A percentile compares a stretch with the other conserved stretches of the same genome.
These are phyloP conservation scores for Drosophila mimica DNA, from an alignment of 2,888 invertebrate genomes.

Conservation along the genomic window DNA sequence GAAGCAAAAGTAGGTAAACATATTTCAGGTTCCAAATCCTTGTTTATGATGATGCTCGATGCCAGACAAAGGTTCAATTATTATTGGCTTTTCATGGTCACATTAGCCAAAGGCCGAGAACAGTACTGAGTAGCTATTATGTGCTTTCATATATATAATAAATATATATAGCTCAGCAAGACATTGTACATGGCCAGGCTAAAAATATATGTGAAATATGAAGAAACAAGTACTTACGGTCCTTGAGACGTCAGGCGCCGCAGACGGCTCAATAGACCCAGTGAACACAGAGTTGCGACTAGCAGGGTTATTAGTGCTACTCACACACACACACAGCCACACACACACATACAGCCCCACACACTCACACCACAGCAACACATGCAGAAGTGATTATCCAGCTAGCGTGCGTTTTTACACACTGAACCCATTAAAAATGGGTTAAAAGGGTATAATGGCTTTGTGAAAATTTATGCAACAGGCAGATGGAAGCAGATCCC, in stretches of 20 bases:
- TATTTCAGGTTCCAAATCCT: slow-evolving; percentile 29
- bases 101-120: slow-evolving; percentile 42
- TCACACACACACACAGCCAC: neutral
- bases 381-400: slow-evolving; percentile 35
- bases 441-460: too few species aligned
- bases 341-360: neutral
- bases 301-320: slow-evolving; percentile 56
- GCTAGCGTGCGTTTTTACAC: slow-evolving; percentile 20
- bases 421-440: too few species aligned
- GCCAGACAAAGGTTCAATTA: slow-evolving; percentile 66
- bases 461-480: too few species aligned
- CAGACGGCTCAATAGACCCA: slow-evolving; percentile 30
- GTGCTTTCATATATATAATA: slow-evolving; percentile 17
- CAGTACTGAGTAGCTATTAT: slow-evolving; percentile 33
- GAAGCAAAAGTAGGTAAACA: slow-evolving; percentile 42
- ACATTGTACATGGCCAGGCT: slow-evolving; percentile 46
- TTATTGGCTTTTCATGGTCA: slow-evolving; percentile 63
- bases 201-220: slow-evolving; percentile 52
- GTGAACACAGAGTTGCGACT: slow-evolving; percentile 25
- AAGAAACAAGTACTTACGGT: slow-evolving; percentile 48
- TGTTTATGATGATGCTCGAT: slow-evolving; percentile 17
- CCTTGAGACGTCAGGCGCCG: slow-evolving; percentile 53
- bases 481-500: too few species aligned
- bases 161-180: slow-evolving; percentile 47
- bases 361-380: neutral